Percentiles rank a stretch among this genome's conserved stretches.
Evolutionary conservation across 92 coral and sea anemone species (phyloP).

Genomic region (Palythoa caribaeorum): DNA sequence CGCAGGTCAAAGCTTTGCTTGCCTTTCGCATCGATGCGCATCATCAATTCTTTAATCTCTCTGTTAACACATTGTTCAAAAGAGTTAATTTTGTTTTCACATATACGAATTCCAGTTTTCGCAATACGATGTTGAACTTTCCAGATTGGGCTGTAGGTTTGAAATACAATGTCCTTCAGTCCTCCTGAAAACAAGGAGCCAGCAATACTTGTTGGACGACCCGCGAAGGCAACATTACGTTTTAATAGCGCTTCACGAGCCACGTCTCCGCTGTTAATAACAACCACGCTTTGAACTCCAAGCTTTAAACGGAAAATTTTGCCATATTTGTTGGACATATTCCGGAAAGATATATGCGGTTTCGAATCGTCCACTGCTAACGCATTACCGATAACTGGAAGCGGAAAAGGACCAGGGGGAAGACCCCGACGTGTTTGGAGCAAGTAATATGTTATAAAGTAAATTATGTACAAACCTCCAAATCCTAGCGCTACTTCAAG

Average conservation of each 20-base stretch:
- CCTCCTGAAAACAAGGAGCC: constrained; percentile 73
- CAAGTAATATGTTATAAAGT: constrained; percentile 36
- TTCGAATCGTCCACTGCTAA: constrained; percentile 67
- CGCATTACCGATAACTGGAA: constrained; percentile 83
- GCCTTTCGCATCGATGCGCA: constrained; percentile 47
- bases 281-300: constrained; percentile 76
- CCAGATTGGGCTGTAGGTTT: constrained; percentile 66
- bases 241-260: constrained; percentile 85
- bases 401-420: constrained; percentile 92
- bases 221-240: constrained; percentile 78
- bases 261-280: constrained; percentile 70
- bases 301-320: constrained; percentile 72
- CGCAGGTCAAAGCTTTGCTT: constrained; percentile 69
- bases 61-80: constrained; percentile 62
- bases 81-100: constrained; percentile 49
- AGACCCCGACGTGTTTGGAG: constrained; percentile 53
- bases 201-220: constrained; percentile 72
- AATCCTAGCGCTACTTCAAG: not conserved
- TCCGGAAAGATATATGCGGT: constrained; percentile 69
- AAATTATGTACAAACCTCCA: not conserved
- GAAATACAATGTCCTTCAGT: constrained; percentile 75
- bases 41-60: constrained; percentile 70
- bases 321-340: constrained; percentile 73
- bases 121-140: constrained; percentile 73
- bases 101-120: constrained; percentile 57